Conservation (phyloP, 1,140 invertebrate species). For the Oncopeltus fasciatus region DNA sequence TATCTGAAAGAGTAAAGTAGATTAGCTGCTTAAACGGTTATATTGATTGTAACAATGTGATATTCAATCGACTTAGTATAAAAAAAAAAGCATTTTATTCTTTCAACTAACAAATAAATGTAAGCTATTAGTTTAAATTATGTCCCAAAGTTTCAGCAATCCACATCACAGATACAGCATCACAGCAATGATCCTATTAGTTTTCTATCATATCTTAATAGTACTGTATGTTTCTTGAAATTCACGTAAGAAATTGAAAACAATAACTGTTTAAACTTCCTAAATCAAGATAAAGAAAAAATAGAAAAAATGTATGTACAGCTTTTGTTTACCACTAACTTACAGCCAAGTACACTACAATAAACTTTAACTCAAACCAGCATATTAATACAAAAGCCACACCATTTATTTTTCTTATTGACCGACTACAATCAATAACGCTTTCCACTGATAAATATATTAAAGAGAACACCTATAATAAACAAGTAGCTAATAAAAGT, state of each 20-base stretch:
- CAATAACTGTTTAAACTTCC: no score
- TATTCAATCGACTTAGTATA: neutral
- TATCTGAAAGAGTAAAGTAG: constrained; percentile 24
- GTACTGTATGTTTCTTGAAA: neutral
- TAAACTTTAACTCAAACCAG: no score
- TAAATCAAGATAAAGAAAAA: no score
- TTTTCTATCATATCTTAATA: neutral
- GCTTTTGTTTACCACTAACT: no score
- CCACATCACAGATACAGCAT: neutral
- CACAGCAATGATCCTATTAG: neutral
- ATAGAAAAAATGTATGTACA: no score
- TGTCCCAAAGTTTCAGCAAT: neutral
- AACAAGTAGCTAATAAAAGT: no score
- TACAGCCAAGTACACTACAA: no score
- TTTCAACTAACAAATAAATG: neutral
- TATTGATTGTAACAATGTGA: neutral
- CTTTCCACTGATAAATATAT: no score
- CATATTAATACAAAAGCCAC: no score
- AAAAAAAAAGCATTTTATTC: neutral
- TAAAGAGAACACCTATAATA: no score
- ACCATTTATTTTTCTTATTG: no score
- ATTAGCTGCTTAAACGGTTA: neutral
- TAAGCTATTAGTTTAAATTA: neutral
- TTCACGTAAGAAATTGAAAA: neutral
- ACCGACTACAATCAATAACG: no score